Base-by-base conservation (phyloP, 2,888 invertebrate species). In the Trichopria drosophilae region DNA sequence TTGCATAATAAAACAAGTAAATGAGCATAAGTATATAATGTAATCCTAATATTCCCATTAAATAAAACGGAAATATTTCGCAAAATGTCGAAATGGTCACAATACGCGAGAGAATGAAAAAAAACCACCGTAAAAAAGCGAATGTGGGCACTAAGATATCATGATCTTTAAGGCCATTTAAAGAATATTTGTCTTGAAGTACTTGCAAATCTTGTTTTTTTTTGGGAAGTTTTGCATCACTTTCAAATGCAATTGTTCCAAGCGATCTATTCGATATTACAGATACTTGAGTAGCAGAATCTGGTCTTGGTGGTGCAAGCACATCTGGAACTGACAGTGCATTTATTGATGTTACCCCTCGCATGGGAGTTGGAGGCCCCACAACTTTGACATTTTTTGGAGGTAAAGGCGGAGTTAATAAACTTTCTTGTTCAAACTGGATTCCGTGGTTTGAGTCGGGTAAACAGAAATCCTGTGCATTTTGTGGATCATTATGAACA, bases 101-200 rank as follows among this genome's bases (percentile, higher is more conserved):
- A 73, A 89, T 79, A 36, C 90, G 80, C 29, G 86, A 82, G n/a
- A 84, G 68, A 37, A 89, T 82, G 67, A 89, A 90, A 32, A 84
- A 77, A 57, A 87, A 84, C 90, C 90, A 90, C 69, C 87, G 88
- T n/a, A 86, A 72, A 66, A 85, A 87, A 19, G 86, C 81, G 3
- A 89, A 77, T 5, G 84, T 69, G 60, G 83, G 83, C 9, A 86
- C 87, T 0, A 85, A 80, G 1, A 84, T 80, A 64, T 90, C 88
- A 61, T 89, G 89, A 57, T 88, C 87, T 57, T 87, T 85, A 6
- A 90, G 78, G 6, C 87, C 87, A 60, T 85, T 84, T 0, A 67
- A 50, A n/a, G 68, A 66, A 49, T 69, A 61, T 26, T 56, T 67
- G n/a, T n/a, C n/a, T n/a, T n/a, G n/a, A n/a, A n/a, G n/a, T n/a